phyloP scores from a whole-genome alignment of 2,113 vertebrate species.

The Spizaetus ornatus region DNA sequence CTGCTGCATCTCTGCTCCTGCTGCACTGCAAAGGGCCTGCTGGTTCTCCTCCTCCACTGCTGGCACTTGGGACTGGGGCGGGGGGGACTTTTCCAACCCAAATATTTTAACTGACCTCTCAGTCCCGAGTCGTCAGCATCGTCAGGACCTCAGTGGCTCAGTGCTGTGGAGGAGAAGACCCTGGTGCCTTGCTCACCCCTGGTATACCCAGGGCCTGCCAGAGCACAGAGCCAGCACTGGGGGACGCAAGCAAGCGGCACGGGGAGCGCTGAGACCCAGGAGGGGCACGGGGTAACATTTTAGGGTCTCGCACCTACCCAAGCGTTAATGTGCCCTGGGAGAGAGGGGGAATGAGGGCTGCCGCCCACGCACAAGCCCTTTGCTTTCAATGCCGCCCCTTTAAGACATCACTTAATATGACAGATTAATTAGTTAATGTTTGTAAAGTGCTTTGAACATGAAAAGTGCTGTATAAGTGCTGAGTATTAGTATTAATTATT shows the following conservation, averaged over 20 bases:
- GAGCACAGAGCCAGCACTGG: neutral
- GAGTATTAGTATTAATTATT: conserved; percentile 28
- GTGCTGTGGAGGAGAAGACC: neutral
- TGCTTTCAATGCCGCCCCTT: neutral
- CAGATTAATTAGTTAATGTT: conserved; percentile 55
- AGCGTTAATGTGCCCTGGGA: neutral
- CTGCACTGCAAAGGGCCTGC: neutral
- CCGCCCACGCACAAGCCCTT: neutral
- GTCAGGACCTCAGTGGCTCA: neutral
- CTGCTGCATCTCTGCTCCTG: neutral
- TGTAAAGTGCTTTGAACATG: conserved; percentile 54
- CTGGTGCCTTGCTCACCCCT: neutral
- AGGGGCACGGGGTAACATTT: neutral
- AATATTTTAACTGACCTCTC: neutral
- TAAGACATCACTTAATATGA: conserved; percentile 40
- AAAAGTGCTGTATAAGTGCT: conserved; percentile 29
- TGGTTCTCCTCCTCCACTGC: neutral
- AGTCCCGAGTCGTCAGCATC: fast-evolving
- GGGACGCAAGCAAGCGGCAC: neutral
- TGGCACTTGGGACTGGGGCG: neutral
- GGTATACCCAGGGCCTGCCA: neutral
- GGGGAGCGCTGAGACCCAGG: neutral
- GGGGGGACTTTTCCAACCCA: neutral
- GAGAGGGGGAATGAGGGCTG: neutral
- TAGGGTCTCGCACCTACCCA: neutral